Evolutionary conservation across 2,888 invertebrate genomes (phyloP), one percentile per base, ranked within the genome.

Genomic region (Ceramica pisi): DNA sequence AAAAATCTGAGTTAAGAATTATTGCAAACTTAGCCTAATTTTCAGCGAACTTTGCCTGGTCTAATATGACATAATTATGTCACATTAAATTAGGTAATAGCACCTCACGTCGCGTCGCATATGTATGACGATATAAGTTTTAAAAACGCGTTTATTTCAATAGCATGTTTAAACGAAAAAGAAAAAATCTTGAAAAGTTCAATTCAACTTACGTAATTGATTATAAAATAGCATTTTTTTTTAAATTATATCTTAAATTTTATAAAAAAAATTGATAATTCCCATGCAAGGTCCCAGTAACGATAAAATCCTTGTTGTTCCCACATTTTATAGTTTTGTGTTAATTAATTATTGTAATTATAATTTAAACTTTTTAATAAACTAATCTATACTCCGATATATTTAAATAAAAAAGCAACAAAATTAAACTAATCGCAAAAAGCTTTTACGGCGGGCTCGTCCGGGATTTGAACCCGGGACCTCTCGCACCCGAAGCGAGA

Each of bases 401-500:
- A 41, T n/a, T n/a, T 26, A 66, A 56, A 62, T 50, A 48, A 71
- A 70, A 31, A 68, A 62, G 23, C 10, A 46, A 50, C 12, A 46
- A 62, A 66, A 62, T 19, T 9, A 61, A 56, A 59, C 26, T 3
- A n/a, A 60, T 31, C 19, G 12, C 60, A 83, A 81, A 86, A 81
- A 77, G 38, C 19, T 0, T 19, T 3, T 1, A 7, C 0, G 2
- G 46, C 66, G 95, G 95, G 95, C 95, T 95, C 94, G 94, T 95
- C 95, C 95, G 95, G 95, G 95, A 95, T 95, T 95, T 95, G 95
- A 95, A 95, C 95, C 95, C 95, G 94, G 94, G 94, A 95, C 94
- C 94, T 96, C 95, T 95, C 96, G 96, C 96, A 96, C 96, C 96
- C 96, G 96, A 96, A 96, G 96, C 96, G 96, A 96, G 96, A 96